These are phyloP conservation scores for Notospermus geniculatus DNA, from an alignment of 1,140 invertebrate species.

Conservation along the genomic window DNA sequence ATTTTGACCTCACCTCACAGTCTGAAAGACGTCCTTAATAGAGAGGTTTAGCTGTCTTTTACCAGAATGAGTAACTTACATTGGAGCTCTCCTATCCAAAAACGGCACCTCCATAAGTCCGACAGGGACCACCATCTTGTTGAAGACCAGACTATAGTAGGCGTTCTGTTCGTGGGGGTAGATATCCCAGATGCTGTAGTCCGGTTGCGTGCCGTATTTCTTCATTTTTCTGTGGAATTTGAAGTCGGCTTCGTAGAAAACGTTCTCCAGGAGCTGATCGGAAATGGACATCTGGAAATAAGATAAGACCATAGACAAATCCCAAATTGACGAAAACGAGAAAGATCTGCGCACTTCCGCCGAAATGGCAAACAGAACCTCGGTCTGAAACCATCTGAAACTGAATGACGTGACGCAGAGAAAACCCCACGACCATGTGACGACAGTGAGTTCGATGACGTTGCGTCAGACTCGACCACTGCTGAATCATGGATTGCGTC, in stretches of 20 bases:
- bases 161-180: slow-evolving; percentile 35
- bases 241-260: background rate
- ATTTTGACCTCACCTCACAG: too few relatives aligned
- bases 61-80: slow-evolving; percentile 12
- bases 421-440: too few relatives aligned
- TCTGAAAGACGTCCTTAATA: too few relatives aligned
- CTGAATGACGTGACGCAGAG: too few relatives aligned
- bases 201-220: background rate
- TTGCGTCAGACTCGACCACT: too few relatives aligned
- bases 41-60: background rate
- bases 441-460: too few relatives aligned
- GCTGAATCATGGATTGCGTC: too few relatives aligned
- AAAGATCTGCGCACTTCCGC: too few relatives aligned
- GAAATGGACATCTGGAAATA: background rate
- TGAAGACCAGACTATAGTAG: slow-evolving; percentile 33
- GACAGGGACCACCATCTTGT: slow-evolving; percentile 29
- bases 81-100: slow-evolving; percentile 26
- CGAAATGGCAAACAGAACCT: too few relatives aligned
- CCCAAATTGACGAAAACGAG: too few relatives aligned
- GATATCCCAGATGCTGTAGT: slow-evolving; percentile 35
- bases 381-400: too few relatives aligned
- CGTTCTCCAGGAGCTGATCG: background rate
- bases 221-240: background rate
- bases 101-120: slow-evolving; percentile 34
- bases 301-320: background rate